Evolutionary conservation across 2,888 invertebrate species (phyloP).

Genomic region (Malthinus flaveolus): DNA sequence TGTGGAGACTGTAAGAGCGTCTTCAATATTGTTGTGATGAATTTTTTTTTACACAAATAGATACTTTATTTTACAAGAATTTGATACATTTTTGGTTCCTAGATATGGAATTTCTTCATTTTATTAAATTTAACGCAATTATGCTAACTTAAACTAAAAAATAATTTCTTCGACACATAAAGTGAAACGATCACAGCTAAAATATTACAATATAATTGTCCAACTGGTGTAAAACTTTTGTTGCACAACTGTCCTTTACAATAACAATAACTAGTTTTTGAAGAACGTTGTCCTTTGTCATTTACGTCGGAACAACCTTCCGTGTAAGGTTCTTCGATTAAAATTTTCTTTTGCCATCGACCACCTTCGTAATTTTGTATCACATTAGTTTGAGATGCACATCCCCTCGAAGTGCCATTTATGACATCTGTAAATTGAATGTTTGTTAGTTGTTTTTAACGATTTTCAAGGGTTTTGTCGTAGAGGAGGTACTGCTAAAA

Average conservation of each 20-base stretch:
- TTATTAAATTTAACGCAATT: background rate
- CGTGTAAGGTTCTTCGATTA: constrained; percentile 70
- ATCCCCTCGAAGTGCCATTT: constrained; percentile 67
- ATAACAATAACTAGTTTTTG: constrained; percentile 72
- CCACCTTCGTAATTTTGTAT: constrained; percentile 64
- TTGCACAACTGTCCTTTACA: constrained; percentile 78
- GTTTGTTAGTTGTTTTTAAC: no score
- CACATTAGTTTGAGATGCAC: constrained; percentile 73
- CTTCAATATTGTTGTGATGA: no score
- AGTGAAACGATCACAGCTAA: constrained; percentile 21
- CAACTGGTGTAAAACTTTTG: constrained; percentile 45
- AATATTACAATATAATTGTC: constrained; percentile 39
- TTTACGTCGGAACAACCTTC: constrained; percentile 70
- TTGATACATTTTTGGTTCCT: no score
- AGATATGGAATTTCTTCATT: background rate
- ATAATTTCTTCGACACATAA: constrained; percentile 19
- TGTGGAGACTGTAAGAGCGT: no score
- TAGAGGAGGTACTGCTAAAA: no score
- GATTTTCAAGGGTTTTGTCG: no score
- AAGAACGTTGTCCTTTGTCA: constrained; percentile 65
- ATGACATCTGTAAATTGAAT: constrained; percentile 59
- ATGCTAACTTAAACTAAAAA: background rate
- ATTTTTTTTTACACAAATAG: no score
- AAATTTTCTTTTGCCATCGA: constrained; percentile 67
- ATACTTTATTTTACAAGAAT: no score